These are phyloP conservation scores for Aepyceros melampus DNA, from an alignment of 2,113 vertebrate genomes.

Conservation along the genomic window DNA sequence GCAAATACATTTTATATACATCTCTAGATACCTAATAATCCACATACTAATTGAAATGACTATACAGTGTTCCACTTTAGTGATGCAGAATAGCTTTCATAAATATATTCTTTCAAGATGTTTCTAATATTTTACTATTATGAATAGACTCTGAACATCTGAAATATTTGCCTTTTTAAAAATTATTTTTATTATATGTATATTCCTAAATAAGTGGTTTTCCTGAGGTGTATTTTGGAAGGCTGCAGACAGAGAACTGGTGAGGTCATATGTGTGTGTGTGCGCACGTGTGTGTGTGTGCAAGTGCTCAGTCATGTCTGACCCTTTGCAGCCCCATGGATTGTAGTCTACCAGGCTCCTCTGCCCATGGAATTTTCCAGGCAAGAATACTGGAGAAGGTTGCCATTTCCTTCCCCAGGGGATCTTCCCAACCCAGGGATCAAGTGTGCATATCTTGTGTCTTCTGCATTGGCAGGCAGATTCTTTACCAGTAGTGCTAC, in stretches of 20 bases:
- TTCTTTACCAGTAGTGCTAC: not conserved
- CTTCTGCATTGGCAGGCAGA: not conserved
- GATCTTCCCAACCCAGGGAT: not conserved
- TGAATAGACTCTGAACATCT: not conserved
- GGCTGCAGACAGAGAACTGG: not conserved
- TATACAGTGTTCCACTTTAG: not conserved
- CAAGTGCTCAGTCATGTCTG: not conserved
- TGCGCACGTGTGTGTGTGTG: rapidly evolving
- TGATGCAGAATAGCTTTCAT: not conserved
- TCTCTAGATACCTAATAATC: not conserved
- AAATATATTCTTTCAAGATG: not conserved
- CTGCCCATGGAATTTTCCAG: not conserved
- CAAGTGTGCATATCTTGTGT: not conserved
- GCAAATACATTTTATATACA: not conserved
- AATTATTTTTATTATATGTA: not conserved
- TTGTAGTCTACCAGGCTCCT: not conserved
- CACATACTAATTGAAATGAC: not conserved
- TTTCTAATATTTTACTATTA: not conserved
- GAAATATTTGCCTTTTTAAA: not conserved
- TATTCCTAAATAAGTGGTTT: not conserved
- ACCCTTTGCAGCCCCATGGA: not conserved
- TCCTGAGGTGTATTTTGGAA: not conserved
- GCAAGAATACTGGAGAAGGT: not conserved
- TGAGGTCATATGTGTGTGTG: not conserved
- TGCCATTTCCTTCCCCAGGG: not conserved